Conservation (phyloP, 2,797 vertebrate genomes). For the Loriculus beryllinus region DNA sequence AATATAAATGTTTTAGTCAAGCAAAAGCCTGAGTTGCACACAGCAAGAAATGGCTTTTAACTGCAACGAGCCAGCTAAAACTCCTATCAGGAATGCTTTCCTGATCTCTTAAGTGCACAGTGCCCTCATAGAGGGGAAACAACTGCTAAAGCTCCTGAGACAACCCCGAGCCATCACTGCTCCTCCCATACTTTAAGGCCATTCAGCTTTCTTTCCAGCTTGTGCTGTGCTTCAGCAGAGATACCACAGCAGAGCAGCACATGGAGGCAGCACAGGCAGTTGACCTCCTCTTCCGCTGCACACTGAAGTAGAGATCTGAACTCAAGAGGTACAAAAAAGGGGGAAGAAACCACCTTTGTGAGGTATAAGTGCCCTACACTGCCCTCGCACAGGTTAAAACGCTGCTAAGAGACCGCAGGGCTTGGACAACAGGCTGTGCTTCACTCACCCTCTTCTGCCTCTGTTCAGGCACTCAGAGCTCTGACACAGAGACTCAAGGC, state of each 20-base stretch:
- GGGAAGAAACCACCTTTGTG: neutral
- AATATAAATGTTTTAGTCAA: rapidly evolving
- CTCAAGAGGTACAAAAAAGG: neutral
- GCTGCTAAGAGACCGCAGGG: neutral
- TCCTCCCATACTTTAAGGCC: neutral
- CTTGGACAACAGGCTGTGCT: neutral
- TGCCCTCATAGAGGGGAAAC: neutral
- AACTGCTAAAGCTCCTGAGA: neutral
- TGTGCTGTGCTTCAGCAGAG: neutral
- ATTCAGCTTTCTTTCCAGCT: neutral
- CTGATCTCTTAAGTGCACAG: neutral
- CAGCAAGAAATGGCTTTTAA: neutral
- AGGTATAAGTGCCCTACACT: neutral
- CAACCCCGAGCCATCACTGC: rapidly evolving
- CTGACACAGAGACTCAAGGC: neutral
- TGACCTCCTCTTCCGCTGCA: neutral
- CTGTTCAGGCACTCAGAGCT: slow-evolving; percentile 18
- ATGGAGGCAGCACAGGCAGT: neutral
- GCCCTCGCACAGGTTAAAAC: neutral
- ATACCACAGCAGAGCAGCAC: rapidly evolving
- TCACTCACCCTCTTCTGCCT: neutral
- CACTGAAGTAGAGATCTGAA: neutral
- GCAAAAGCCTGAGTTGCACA: neutral
- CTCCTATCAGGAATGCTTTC: rapidly evolving
- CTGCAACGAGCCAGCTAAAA: neutral